Evolutionary conservation across 2,888 invertebrate species (phyloP).

Genomic region (Drosophila birchii): DNA sequence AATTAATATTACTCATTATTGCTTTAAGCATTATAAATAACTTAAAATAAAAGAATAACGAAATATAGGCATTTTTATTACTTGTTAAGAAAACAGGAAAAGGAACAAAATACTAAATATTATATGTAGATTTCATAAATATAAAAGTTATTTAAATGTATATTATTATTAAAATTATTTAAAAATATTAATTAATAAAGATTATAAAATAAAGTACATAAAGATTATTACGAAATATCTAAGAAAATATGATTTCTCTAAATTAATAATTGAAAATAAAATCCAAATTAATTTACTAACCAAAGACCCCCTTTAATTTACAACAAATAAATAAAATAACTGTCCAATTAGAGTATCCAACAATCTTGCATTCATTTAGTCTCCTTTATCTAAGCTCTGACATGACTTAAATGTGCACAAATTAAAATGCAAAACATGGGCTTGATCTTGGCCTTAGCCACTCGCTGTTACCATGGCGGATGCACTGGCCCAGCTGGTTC

Average conservation of each 20-base stretch:
- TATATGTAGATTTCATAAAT: too few species aligned
- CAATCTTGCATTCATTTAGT: neutral
- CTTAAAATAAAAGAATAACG: neutral
- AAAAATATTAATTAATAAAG: too few species aligned
- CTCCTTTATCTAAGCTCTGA: neutral
- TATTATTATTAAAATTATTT: too few species aligned
- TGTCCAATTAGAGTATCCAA: conserved; percentile 1
- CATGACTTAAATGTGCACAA: conserved; percentile 17
- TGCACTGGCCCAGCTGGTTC: conserved; percentile 27
- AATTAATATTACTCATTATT: too few species aligned
- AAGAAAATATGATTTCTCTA: too few species aligned
- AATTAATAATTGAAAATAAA: neutral
- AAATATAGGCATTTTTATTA: too few species aligned
- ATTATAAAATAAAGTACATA: too few species aligned
- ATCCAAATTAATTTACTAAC: fast-evolving
- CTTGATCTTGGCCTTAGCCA: conserved; percentile 22
- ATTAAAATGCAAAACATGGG: conserved; percentile 2
- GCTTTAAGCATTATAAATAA: neutral
- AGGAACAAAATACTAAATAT: too few species aligned
- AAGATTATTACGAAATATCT: too few species aligned
- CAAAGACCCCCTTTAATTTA: neutral
- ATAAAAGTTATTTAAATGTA: too few species aligned
- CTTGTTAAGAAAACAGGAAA: too few species aligned
- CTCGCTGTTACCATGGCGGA: conserved; percentile 14
- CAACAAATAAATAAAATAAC: too few species aligned